Percentiles rank a stretch among this genome's conserved stretches.
Evolutionary conservation across 2,113 vertebrate species (phyloP).

Genomic region (Indicator maculatus): DNA sequence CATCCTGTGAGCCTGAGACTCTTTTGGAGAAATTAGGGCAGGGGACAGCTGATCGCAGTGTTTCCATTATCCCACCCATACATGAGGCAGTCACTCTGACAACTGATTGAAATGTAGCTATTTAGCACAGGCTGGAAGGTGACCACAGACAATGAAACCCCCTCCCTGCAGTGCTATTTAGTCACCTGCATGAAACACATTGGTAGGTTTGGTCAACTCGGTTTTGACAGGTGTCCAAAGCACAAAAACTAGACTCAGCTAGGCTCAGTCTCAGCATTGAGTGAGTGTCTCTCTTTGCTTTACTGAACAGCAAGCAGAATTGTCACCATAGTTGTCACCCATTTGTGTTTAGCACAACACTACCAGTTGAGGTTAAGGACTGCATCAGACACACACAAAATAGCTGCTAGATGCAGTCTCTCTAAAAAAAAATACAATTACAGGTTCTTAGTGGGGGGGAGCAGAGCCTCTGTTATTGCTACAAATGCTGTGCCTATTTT

Average conservation of each 20-base stretch:
- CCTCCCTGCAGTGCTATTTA: background rate
- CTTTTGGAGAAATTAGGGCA: background rate
- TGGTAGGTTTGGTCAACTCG: background rate
- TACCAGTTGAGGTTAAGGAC: background rate
- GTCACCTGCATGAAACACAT: background rate
- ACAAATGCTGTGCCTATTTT: background rate
- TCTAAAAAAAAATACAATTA: background rate
- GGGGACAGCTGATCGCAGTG: background rate
- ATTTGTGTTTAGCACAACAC: background rate
- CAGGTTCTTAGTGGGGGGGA: background rate
- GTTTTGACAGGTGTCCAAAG: background rate
- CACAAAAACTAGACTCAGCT: background rate
- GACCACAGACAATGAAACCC: background rate
- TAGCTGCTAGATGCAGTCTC: background rate
- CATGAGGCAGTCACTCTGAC: background rate
- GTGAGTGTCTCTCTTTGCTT: background rate
- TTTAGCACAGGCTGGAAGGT: background rate
- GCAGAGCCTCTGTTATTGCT: background rate
- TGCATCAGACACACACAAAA: background rate
- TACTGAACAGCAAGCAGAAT: background rate
- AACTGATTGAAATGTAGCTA: background rate
- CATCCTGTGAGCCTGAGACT: no score
- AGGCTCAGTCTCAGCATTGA: background rate
- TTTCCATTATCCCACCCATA: conserved; percentile 4
- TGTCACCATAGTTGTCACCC: background rate